Evolutionary conservation across 1,140 invertebrate species (phyloP).

Genomic region (Lamellibrachia luymesi): DNA sequence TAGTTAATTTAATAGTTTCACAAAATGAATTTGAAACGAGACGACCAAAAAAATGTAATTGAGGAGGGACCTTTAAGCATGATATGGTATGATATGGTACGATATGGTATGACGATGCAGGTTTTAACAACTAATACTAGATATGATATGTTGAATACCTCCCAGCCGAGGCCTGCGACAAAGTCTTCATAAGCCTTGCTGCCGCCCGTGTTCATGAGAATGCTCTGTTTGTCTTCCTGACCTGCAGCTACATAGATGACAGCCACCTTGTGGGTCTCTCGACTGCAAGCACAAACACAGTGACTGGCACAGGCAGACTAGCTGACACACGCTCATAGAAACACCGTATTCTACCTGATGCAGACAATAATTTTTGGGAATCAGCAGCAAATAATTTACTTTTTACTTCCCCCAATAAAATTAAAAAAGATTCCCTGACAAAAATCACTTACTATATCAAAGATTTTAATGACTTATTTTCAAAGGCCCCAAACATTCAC

Average conservation of each 20-base stretch:
- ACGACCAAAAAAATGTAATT: no score
- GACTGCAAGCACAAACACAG: conserved; percentile 57
- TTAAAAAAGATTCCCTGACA: not conserved
- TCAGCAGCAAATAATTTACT: not conserved
- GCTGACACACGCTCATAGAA: conserved; percentile 17
- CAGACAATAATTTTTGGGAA: not conserved
- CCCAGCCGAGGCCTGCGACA: conserved; percentile 91
- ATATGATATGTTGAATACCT: conserved; percentile 62
- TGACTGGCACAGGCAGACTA: conserved; percentile 4
- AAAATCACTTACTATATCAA: not conserved
- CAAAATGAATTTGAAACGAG: no score
- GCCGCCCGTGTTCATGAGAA: conserved; percentile 78
- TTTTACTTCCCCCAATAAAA: not conserved
- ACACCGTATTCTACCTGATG: not conserved
- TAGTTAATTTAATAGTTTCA: no score
- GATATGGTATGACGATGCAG: no score
- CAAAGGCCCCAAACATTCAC: no score
- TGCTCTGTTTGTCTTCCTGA: conserved; percentile 93
- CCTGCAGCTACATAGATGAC: conserved; percentile 96
- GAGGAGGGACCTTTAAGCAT: no score
- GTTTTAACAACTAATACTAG: not conserved
- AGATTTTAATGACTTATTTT: no score
- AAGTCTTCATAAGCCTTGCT: conserved; percentile 90
- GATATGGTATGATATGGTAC: conserved; percentile 3
- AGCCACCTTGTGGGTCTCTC: conserved; percentile 98